Conservation (phyloP, 2,888 invertebrate genomes). For the Drosophila anomalata region DNA sequence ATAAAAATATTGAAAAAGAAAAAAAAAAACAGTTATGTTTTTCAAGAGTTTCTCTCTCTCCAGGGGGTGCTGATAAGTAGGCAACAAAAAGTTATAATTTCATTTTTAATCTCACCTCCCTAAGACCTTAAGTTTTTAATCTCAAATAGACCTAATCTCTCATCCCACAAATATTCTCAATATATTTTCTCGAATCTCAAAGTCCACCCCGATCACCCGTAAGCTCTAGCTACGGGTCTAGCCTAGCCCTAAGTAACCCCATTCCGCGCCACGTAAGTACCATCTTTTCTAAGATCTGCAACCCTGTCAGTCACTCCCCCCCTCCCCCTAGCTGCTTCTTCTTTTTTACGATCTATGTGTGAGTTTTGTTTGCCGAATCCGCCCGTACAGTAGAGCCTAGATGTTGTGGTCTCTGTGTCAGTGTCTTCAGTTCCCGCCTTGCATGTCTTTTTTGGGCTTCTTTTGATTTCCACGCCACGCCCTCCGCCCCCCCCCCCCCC, state of each 20-base stretch:
- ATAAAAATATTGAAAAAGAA: conserved; percentile 75
- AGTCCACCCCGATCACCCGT: too few species aligned
- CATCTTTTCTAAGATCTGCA: conserved; percentile 3
- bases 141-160: too few species aligned
- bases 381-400: conserved; percentile 15
- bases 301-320: neutral
- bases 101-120: neutral
- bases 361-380: conserved; percentile 26
- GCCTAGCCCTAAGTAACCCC: conserved; percentile 13
- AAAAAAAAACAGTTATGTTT: conserved; percentile 55
- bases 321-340: conserved; percentile 38
- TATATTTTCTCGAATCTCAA: too few species aligned
- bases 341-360: neutral
- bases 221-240: too few species aligned
- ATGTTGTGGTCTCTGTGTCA: conserved; percentile 33
- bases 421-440: conserved; percentile 31
- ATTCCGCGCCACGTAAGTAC: conserved; percentile 25
- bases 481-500: too few species aligned
- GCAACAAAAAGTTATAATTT: neutral
- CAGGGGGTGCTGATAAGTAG: neutral
- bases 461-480: neutral
- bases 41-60: conserved; percentile 8
- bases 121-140: too few species aligned
- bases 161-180: too few species aligned
- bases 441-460: conserved; percentile 19